Base-by-base conservation (phyloP, 2,113 vertebrate species). In the Monopterus albus region DNA sequence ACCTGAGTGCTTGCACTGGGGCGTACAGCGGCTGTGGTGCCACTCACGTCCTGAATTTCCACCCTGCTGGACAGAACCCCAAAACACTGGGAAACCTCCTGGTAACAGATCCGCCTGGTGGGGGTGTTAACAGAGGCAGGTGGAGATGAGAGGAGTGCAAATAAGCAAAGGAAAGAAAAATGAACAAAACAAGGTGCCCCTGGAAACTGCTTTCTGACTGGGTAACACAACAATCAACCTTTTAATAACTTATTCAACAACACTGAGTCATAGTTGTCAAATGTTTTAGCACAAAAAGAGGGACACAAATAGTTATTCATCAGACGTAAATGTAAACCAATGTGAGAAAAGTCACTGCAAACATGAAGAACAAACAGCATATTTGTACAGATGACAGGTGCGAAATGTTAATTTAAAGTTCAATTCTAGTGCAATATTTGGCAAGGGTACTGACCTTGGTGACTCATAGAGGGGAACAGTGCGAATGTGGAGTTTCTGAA, bases 1-100 rank as follows among this genome's bases (percentile, higher is more conserved):
- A 99, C 98, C 98, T 99, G 98, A 42, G 97, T 99, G 93, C 97
- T 99, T n/a, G 97, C 98, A 0, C 98, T 99, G 79, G 96, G 96
- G 51, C 98, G 93, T 26, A 99, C 93, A 0, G 95, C 95, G 0
- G 96, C 95, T 2, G 96, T 99, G 58, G 95, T 95, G 10, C 97
- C 98, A 0, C 95, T 99, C 4, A 94, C 94, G 39, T 99, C 98
- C 83, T 99, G 97, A 83, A 99, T 96, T 88, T 99, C 98, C 0
- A 98, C 96, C 4, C 98, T 91, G 85, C 96, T 99, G 1, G 97
- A 98, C 26, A 99, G 94, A 33, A 99, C 97, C 0, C 98, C 98
- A 0, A 99, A 99, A 83, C 98, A 99, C 89, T 99, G 97, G 0
- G 97, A 99, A 1, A 96, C 95, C 86, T 99, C 98, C 65, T 99